Percentiles rank a stretch among this genome's conserved stretches.
Evolutionary conservation across 30 jellyfish, hydroid and myxozoan species (phyloP).

Genomic region (Aurelia coerulea): DNA sequence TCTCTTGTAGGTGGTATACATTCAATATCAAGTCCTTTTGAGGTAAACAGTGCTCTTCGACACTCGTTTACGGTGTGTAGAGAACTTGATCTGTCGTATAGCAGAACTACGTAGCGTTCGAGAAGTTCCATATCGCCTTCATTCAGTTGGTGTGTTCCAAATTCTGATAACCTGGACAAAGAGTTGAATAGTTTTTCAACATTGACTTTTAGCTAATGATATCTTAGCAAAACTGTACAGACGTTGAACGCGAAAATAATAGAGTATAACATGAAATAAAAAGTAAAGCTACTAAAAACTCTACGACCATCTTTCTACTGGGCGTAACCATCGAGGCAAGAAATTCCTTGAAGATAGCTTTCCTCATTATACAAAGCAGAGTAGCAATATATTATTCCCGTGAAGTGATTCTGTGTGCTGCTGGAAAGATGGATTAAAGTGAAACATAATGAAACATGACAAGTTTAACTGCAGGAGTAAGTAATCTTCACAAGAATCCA

Average conservation of each 20-base stretch:
- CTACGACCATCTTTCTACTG: no score
- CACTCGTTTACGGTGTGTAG: constrained; percentile 41
- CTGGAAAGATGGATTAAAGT: no score
- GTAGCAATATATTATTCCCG: constrained; percentile 4
- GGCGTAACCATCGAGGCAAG: no score
- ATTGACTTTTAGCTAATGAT: constrained; percentile 4
- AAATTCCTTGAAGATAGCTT: constrained; percentile 26
- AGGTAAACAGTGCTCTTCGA: constrained; percentile 38
- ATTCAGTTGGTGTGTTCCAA: no score
- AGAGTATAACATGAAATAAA: no score
- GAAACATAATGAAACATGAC: no score
- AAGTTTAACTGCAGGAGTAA: constrained; percentile 1
- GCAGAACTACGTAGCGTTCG: constrained; percentile 42
- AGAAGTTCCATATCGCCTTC: constrained; percentile 32
- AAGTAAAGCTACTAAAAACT: no score
- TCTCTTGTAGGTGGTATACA: no score
- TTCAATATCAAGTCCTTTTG: no score
- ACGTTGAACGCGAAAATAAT: no score
- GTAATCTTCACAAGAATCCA: constrained; percentile 17
- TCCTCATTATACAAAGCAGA: constrained; percentile 31
- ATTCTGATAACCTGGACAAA: no score
- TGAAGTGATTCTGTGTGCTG: constrained; percentile 33
- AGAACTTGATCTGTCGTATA: constrained; percentile 33
- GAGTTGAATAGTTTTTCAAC: background rate
- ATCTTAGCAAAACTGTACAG: background rate